Evolutionary conservation across 2,797 vertebrate genomes (phyloP), one percentile per base, ranked within the genome.

Genomic region (Iguana delicatissima): DNA sequence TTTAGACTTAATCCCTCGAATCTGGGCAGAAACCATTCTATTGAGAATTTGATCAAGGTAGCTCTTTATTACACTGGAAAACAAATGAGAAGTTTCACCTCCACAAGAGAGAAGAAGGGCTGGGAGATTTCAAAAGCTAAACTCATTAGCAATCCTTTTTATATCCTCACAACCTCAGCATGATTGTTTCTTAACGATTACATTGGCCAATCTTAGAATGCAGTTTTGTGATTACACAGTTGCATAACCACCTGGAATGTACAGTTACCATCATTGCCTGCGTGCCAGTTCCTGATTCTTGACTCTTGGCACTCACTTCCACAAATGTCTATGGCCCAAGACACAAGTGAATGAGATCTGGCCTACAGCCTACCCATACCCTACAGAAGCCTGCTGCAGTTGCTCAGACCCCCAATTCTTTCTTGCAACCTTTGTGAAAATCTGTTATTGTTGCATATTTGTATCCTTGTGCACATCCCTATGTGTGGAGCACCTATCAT

Each of bases 161-260:
- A 88, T 69, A 81, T 82, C 29, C 57, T 83, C 52, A 82, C 10
- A 82, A 73, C 18, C 73, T 57, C 80, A 59, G 52, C 67, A 32
- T 89, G 67, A 89, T 82, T 55, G 82, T 89, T 72, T 18, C 79
- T 74, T 52, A 80, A 80, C 83, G 80, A 74, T 89, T 89, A 59
- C 67, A 83, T 74, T 83, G 62, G 84, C 46, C 55, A 67, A 72
- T 73, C 67, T 32, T 73, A 88, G 59, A 73, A 82, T n/a, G 24
- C 80, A 73, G 26, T 74, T 73, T 57, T 26, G 10, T 69, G 67
- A 69, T 69, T 69, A 69, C 62, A 88, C 55, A 88, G n/a, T 82
- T 82, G 20, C 9, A 46, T 29, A 82, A 67, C 16, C 35, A 57
- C 42, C n/a, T 35, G 57, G 35, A 69, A 88, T n/a, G 9, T 52